Evolutionary conservation across 2,113 vertebrate genomes (phyloP), one percentile per base, ranked within the genome.

Genomic region (Colistium nudipinnis): DNA sequence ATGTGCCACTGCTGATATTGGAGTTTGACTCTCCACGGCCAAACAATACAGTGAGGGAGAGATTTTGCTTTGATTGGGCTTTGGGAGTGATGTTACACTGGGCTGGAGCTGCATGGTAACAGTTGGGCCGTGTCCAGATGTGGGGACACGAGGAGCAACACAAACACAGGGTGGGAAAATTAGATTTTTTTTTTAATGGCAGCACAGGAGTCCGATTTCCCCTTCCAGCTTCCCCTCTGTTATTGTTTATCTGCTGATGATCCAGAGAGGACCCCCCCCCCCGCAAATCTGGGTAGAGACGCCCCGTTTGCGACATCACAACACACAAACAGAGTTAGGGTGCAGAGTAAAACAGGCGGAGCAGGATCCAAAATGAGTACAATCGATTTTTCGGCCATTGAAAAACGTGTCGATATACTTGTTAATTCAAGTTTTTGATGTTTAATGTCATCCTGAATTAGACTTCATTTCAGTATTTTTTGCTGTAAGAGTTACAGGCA

Each of bases 1-100:
- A 84, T 71, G 65, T 19, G 72, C 76, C 82, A 83, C 65, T 95
- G 94, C 94, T 96, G 94, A 96, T 93, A 90, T 83, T 41, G 38
- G 89, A 88, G 64, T 96, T 95, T 94, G 91, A 80, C 87, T 86
- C 74, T 83, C 78, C 39, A 62, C 85, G 65, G 30, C 33, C 3
- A 87, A 82, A 92, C 68, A 53, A 64, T 72, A 38, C 81, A 28
- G 68, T 56, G 85, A 91, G 92, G 92, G 92, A 89, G 89, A 92
- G 4, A 5, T 87, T 94, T 93, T 93, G 94, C 91, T 89, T 90
- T 90, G 91, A 91, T 78, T 81, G 89, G 84, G 87, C 88, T 92
- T 84, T 74, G 61, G 19, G 8, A 66, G 88, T 75, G 85, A 88
- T 57, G 11, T 51, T 64, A 72, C 68, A 41, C 54, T 39, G 47